Conservation (phyloP, 2,888 invertebrate genomes). For the Apamea sordens region DNA sequence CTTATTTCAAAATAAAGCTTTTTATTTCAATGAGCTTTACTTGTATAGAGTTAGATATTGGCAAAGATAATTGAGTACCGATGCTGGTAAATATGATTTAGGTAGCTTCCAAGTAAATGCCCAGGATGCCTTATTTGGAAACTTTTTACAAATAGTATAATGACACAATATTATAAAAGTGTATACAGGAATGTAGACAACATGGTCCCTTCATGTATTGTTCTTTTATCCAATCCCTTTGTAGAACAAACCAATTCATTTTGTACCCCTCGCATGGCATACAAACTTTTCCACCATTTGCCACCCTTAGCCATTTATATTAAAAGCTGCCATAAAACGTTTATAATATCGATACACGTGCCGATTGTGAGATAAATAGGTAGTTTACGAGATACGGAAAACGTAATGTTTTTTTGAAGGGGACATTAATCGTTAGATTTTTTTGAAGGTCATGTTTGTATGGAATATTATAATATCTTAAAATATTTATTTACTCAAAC, state of each 20-base stretch:
- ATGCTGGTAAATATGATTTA: background rate
- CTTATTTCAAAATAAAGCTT: background rate
- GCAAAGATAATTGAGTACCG: too few species aligned
- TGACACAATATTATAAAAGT: background rate
- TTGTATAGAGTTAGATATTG: background rate
- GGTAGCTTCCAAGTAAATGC: background rate
- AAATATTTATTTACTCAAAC: too few species aligned
- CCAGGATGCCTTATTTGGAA: background rate
- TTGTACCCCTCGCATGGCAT: constrained; percentile 28
- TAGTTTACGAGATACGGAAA: constrained; percentile 63
- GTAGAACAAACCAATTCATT: constrained; percentile 46
- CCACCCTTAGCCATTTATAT: constrained; percentile 70
- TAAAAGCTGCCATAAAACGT: constrained; percentile 75
- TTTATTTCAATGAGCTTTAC: background rate
- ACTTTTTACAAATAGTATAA: too few species aligned
- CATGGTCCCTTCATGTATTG: background rate
- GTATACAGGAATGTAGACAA: background rate
- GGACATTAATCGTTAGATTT: constrained; percentile 8
- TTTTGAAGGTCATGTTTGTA: constrained; percentile 51
- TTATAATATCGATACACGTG: constrained; percentile 74
- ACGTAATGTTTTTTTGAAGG: constrained; percentile 35
- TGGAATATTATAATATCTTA: background rate
- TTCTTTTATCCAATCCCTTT: constrained; percentile 4
- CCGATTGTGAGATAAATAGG: constrained; percentile 61
- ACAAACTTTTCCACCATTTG: constrained; percentile 60